A percentile compares a stretch with the other conserved stretches of the same genome.
These are phyloP conservation scores for Ascaphus truei DNA, from an alignment of 2,113 vertebrate species.

Conservation along the genomic window DNA sequence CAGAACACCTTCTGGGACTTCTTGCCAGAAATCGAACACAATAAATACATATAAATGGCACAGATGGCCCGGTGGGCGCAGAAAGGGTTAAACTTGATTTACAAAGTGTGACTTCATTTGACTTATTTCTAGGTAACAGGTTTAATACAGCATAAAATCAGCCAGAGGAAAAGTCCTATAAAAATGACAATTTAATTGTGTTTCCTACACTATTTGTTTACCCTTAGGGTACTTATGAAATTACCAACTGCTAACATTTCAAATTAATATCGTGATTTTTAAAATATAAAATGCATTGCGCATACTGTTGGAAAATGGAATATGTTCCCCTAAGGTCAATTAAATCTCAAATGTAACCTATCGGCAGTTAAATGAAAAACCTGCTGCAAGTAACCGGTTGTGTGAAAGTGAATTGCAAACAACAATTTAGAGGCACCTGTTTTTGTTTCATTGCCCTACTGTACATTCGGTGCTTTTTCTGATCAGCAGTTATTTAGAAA, in stretches of 20 bases:
- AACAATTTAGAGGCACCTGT: neutral
- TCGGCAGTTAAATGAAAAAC: slow-evolving; percentile 25
- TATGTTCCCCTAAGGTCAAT: slow-evolving; percentile 33
- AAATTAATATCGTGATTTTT: slow-evolving; percentile 24
- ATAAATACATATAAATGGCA: neutral
- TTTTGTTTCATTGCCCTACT: too few species aligned
- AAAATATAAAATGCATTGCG: slow-evolving; percentile 5
- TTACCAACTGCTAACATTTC: slow-evolving; percentile 27
- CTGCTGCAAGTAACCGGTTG: slow-evolving; percentile 12
- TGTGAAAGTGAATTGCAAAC: neutral
- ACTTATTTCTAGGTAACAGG: slow-evolving; percentile 18
- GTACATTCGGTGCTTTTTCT: too few species aligned
- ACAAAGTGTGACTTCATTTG: slow-evolving; percentile 21
- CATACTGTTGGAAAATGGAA: slow-evolving; percentile 30
- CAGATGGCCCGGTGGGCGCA: neutral
- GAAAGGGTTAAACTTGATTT: slow-evolving; percentile 26
- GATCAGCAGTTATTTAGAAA: too few species aligned
- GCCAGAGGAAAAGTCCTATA: slow-evolving; percentile 12
- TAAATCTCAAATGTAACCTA: slow-evolving; percentile 6
- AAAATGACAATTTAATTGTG: slow-evolving; percentile 27
- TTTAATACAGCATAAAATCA: neutral
- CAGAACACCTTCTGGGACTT: neutral
- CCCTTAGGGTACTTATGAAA: slow-evolving; percentile 28
- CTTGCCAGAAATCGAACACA: neutral
- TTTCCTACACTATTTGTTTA: slow-evolving; percentile 35